Percentiles rank a stretch among this genome's conserved stretches.
These are phyloP conservation scores for Matsumyia berberina DNA, from an alignment of 2,888 invertebrate genomes.

Conservation along the genomic window DNA sequence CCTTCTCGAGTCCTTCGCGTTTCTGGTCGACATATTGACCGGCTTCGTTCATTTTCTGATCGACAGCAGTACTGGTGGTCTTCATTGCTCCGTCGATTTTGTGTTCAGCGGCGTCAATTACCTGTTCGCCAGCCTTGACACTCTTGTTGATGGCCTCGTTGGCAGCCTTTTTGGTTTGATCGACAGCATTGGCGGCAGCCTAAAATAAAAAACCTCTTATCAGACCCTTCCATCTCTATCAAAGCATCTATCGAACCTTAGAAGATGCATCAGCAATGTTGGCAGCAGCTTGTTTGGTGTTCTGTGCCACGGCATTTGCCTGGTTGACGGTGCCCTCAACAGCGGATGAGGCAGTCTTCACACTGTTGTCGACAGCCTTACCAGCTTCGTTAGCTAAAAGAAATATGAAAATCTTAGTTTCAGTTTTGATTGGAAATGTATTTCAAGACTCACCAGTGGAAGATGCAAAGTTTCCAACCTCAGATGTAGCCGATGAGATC, in stretches of 20 bases:
- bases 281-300: conserved; percentile 82
- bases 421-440: not conserved
- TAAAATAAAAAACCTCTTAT: conserved; percentile 7
- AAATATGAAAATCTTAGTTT: not conserved
- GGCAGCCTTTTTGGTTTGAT: conserved; percentile 85
- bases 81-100: conserved; percentile 86
- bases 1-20: conserved; percentile 84
- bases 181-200: conserved; percentile 43
- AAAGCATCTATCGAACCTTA: conserved; percentile 66
- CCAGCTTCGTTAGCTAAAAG: conserved; percentile 81
- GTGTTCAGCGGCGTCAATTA: conserved; percentile 85
- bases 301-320: conserved; percentile 80
- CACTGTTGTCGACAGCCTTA: conserved; percentile 82
- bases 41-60: conserved; percentile 87
- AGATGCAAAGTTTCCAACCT: conserved; percentile 85
- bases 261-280: conserved; percentile 82
- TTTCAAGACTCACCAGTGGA: conserved; percentile 84
- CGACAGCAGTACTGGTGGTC: conserved; percentile 86
- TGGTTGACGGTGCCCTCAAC: conserved; percentile 81
- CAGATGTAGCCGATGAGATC: conserved; percentile 86
- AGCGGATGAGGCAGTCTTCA: conserved; percentile 80
- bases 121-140: conserved; percentile 84
- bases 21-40: conserved; percentile 87
- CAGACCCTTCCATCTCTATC: too few relatives aligned
- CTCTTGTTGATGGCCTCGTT: conserved; percentile 85